Evolutionary conservation across 2,888 invertebrate species (phyloP), one percentile per base, ranked within the genome.

Genomic region (Horisme vitalbata): DNA sequence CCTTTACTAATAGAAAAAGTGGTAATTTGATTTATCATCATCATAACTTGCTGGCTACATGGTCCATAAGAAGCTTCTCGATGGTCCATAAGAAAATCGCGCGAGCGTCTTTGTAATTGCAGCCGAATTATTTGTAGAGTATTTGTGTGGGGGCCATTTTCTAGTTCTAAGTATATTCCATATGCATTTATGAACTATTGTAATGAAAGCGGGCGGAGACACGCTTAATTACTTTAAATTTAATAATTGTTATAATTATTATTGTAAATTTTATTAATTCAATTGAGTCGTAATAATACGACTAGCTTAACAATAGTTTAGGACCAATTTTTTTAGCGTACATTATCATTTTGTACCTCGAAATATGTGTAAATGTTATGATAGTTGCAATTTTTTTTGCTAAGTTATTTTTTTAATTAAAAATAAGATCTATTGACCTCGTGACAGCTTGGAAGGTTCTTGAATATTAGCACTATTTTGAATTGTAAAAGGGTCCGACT

Each of bases 131-230:
- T 1, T 18, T 6, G 18, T 18, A 18, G 4, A 18, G n/a, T 18
- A 18, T 6, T 4, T 18, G 18, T 5, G 3, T 13, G 4, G 27
- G 24, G 23, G 28, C 9, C 3, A 18, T 10, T 21, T 27, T 45
- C 15, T 55, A 55, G 49, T 46, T 27, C 6, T 59, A 56, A 55
- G 49, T 35, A 41, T 43, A 46, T 43, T 43, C 26, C 21, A 31
- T 23, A 14, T 53, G 53, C 53, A 56, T 55, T 58, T 53, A 53
- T 45, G 27, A 46, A 34, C 32, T 45, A 55, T 36, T 37, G 38
- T 55, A 50, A 31, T 54, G 27, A 45, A 52, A 30, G 41, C 32
- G 34, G 33, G 35, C 15, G 34, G 26, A 37, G 20, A 32, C 20
- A 24, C 28, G 32, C 9, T 15, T 1, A 20, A 8, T 15, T 36